phyloP scores from a whole-genome alignment of 2,113 vertebrate genomes.

The Lasiurus borealis region DNA sequence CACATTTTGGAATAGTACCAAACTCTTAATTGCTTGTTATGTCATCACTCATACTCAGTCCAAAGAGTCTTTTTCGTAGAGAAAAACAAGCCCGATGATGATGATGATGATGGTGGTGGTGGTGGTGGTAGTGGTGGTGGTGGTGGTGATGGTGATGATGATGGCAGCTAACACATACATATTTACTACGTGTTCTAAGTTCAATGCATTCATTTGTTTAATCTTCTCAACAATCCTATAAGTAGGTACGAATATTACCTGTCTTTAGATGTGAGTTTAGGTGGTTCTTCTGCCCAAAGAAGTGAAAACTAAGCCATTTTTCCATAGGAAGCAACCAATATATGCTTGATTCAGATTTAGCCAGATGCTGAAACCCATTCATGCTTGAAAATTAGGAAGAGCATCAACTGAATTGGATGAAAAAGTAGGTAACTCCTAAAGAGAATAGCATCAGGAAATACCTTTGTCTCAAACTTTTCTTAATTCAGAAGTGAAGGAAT shows the following conservation, averaged over 20 bases:
- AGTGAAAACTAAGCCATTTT: neutral
- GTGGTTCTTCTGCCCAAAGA: neutral
- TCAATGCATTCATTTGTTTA: neutral
- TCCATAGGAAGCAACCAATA: neutral
- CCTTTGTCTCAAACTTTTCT: neutral
- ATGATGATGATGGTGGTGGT: neutral
- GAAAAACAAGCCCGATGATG: conserved; percentile 1
- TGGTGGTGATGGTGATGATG: neutral
- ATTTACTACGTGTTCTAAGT: neutral
- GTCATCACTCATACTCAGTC: neutral
- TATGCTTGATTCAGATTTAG: neutral
- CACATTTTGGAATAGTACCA: neutral
- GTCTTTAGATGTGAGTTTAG: neutral
- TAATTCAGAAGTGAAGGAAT: neutral
- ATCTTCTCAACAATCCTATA: neutral
- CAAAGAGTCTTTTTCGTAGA: neutral
- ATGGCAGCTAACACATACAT: neutral
- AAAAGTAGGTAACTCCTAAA: neutral
- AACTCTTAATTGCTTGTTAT: neutral
- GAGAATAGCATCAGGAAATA: neutral
- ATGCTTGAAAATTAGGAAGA: neutral
- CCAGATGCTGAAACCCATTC: neutral
- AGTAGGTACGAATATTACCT: neutral
- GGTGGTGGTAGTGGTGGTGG: neutral
- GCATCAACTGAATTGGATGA: neutral